These are phyloP conservation scores for Leptinotarsa lineolata DNA, from an alignment of 1,140 invertebrate species.

Conservation along the genomic window DNA sequence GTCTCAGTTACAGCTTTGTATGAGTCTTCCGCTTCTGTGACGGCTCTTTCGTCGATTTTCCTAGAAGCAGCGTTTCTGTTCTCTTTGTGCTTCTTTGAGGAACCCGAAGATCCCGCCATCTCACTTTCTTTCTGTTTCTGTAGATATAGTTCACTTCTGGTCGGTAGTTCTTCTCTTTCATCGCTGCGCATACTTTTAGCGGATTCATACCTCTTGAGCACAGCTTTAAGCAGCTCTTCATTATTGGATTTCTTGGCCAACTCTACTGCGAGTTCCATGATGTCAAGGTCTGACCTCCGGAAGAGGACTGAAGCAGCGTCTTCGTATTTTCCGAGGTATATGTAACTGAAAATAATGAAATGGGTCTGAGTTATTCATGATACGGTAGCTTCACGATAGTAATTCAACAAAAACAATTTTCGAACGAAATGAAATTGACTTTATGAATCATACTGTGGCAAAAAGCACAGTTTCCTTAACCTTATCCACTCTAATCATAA, in stretches of 20 bases:
- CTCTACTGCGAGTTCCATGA: slow-evolving; percentile 46
- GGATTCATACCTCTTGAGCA: slow-evolving; percentile 32
- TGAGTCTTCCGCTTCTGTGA: too few species aligned
- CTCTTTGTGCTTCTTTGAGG: neutral
- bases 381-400: neutral
- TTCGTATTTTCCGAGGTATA: slow-evolving; percentile 44
- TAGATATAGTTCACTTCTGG: too few species aligned
- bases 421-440: too few species aligned
- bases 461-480: too few species aligned
- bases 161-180: neutral
- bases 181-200: slow-evolving; percentile 7
- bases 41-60: too few species aligned
- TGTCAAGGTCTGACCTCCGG: slow-evolving; percentile 40
- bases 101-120: too few species aligned
- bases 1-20: too few species aligned
- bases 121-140: too few species aligned
- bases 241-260: slow-evolving; percentile 46
- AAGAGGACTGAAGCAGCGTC: slow-evolving; percentile 48
- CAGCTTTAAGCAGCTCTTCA: slow-evolving; percentile 40
- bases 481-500: too few species aligned
- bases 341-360: slow-evolving; percentile 45
- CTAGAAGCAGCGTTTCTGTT: too few species aligned
- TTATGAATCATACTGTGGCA: too few species aligned
- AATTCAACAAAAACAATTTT: too few species aligned
- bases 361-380: neutral